Evolutionary conservation across 2,888 invertebrate genomes (phyloP).

Genomic region (Phyto melanocephala): DNA sequence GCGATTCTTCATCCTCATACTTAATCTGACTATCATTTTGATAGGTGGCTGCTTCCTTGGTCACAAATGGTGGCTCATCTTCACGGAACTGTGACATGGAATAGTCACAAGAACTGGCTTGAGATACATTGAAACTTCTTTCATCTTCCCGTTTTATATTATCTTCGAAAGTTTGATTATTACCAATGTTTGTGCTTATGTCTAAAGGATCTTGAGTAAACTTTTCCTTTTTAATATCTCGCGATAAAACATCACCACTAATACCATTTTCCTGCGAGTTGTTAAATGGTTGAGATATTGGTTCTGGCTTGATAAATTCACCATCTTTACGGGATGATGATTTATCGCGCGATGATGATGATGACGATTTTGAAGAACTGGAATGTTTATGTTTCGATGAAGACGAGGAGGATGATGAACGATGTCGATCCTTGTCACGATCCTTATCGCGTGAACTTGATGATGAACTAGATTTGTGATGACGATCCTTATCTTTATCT

Average conservation of each 20-base stretch:
- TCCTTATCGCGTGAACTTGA: constrained; percentile 72
- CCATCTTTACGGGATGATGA: constrained; percentile 75
- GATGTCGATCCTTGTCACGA: constrained; percentile 72
- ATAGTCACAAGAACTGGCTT: constrained; percentile 86
- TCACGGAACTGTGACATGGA: constrained; percentile 84
- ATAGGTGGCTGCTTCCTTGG: constrained; percentile 73
- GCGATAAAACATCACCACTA: constrained; percentile 56
- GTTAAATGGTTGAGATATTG: constrained; percentile 71
- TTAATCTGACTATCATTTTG: constrained; percentile 75
- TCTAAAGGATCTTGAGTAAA: constrained; percentile 50
- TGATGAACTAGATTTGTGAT: constrained; percentile 75
- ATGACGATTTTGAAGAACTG: constrained; percentile 74
- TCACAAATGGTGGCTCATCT: constrained; percentile 79
- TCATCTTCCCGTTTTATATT: constrained; percentile 72
- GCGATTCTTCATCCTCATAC: constrained; percentile 41
- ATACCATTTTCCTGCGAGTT: constrained; percentile 68
- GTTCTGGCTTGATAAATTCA: constrained; percentile 74
- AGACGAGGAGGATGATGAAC: constrained; percentile 76
- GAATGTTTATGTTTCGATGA: constrained; percentile 78
- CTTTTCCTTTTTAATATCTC: constrained; percentile 53
- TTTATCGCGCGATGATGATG: constrained; percentile 72
- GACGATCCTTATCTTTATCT: constrained; percentile 74
- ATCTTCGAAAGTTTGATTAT: constrained; percentile 71
- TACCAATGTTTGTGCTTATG: constrained; percentile 38
- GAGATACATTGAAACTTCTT: constrained; percentile 79